phyloP scores from a whole-genome alignment of 2,888 invertebrate species.

The Nemapogon koenigi region DNA sequence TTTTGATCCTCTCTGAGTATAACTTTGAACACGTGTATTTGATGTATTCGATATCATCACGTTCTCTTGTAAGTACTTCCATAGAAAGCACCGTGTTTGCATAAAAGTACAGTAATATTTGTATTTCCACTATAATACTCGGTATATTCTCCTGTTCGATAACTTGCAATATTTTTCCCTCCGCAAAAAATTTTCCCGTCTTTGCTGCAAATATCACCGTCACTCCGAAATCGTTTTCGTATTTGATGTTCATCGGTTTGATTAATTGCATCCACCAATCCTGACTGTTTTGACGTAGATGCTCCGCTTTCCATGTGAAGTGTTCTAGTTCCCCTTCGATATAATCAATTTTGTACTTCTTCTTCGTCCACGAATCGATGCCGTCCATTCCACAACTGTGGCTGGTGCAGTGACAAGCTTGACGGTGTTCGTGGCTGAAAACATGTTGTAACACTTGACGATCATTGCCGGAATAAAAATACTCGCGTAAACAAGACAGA shows the following conservation, averaged over 20 bases:
- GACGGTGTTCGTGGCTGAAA: slow-evolving; percentile 9
- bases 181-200: slow-evolving; percentile 6
- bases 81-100: slow-evolving; percentile 16
- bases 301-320: slow-evolving; percentile 5
- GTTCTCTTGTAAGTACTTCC: too few relatives aligned
- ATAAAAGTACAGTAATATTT: slow-evolving; percentile 16
- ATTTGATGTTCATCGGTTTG: slow-evolving; percentile 10
- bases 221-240: slow-evolving; percentile 1
- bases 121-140: slow-evolving; percentile 10
- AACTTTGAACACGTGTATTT: too few relatives aligned
- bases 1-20: too few relatives aligned
- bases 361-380: slow-evolving; percentile 7
- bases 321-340: slow-evolving; percentile 12
- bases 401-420: slow-evolving; percentile 12
- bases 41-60: too few relatives aligned
- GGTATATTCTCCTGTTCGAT: too few relatives aligned
- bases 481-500: too few relatives aligned
- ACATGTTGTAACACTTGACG: too few relatives aligned
- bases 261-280: slow-evolving; percentile 12
- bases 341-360: slow-evolving; percentile 10
- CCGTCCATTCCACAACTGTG: slow-evolving; percentile 13
- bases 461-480: too few relatives aligned
- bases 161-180: background rate
- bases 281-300: slow-evolving; percentile 4
- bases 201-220: background rate